Percentiles rank a stretch among this genome's conserved stretches.
phyloP scores from a whole-genome alignment of 2,888 invertebrate genomes.

The Timema cristinae region DNA sequence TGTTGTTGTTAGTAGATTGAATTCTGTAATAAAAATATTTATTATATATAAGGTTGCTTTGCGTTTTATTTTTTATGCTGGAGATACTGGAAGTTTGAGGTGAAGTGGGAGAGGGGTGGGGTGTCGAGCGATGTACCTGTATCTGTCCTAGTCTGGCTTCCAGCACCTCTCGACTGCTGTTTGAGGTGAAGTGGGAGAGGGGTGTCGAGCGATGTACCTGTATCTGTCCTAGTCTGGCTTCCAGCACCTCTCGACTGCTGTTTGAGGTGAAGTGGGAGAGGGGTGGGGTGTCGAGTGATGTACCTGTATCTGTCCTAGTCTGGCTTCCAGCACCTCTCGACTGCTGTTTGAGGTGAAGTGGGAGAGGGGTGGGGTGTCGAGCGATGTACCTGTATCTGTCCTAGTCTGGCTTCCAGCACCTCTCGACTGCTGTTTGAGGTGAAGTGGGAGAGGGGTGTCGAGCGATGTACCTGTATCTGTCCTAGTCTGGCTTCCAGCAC shows the following conservation, averaged over 20 bases:
- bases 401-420: constrained; percentile 72
- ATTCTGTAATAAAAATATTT: too few species aligned
- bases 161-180: constrained; percentile 71
- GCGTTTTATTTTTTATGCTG: too few species aligned
- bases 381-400: constrained; percentile 47
- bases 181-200: constrained; percentile 48
- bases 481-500: constrained; percentile 74
- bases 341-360: constrained; percentile 54
- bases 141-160: constrained; percentile 68
- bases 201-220: constrained; percentile 39
- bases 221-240: constrained; percentile 64
- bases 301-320: constrained; percentile 57
- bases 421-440: constrained; percentile 68
- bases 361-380: too few species aligned
- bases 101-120: too few species aligned
- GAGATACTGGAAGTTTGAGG: too few species aligned
- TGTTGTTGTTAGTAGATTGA: too few species aligned
- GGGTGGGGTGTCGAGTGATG: too few species aligned
- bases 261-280: constrained; percentile 50
- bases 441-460: background rate
- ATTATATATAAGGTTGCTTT: too few species aligned
- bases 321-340: constrained; percentile 76
- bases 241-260: constrained; percentile 73
- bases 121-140: constrained; percentile 38
- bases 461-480: constrained; percentile 44